These are phyloP conservation scores for Lasioglossum zephyrum DNA, from an alignment of 2,888 invertebrate species.

Conservation along the genomic window DNA sequence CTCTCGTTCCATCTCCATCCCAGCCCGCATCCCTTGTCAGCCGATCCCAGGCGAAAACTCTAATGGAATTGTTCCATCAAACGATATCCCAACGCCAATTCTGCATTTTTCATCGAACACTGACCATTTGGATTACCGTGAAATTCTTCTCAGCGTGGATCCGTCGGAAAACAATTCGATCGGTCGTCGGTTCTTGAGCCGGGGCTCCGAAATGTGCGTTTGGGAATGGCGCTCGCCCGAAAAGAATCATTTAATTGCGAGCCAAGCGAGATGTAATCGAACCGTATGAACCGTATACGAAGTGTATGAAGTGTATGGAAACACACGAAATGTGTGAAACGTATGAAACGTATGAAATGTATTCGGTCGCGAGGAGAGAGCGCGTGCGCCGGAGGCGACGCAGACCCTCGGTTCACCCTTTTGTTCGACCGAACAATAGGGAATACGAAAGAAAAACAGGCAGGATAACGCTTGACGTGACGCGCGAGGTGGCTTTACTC, in stretches of 20 bases:
- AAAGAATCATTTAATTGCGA: neutral
- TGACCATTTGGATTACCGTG: constrained; percentile 63
- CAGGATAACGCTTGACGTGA: constrained; percentile 30
- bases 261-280: neutral
- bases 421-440: neutral
- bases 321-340: neutral
- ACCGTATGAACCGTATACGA: neutral
- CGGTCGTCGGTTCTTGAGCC: constrained; percentile 24
- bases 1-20: constrained; percentile 44
- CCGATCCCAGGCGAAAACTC: constrained; percentile 71
- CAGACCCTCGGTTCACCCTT: constrained; percentile 1
- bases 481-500: constrained; percentile 19
- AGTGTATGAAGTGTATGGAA: neutral
- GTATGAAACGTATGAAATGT: neutral
- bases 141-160: constrained; percentile 41
- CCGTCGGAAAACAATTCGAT: constrained; percentile 44
- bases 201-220: constrained; percentile 14
- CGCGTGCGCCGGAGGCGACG: neutral
- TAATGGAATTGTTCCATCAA: constrained; percentile 73
- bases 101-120: constrained; percentile 71
- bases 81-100: constrained; percentile 65
- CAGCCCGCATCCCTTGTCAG: constrained; percentile 67
- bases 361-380: neutral
- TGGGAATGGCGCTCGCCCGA: neutral
- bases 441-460: constrained; percentile 15